These are phyloP conservation scores for Toxostoma redivivum DNA, from an alignment of 2,113 vertebrate genomes.

Conservation along the genomic window DNA sequence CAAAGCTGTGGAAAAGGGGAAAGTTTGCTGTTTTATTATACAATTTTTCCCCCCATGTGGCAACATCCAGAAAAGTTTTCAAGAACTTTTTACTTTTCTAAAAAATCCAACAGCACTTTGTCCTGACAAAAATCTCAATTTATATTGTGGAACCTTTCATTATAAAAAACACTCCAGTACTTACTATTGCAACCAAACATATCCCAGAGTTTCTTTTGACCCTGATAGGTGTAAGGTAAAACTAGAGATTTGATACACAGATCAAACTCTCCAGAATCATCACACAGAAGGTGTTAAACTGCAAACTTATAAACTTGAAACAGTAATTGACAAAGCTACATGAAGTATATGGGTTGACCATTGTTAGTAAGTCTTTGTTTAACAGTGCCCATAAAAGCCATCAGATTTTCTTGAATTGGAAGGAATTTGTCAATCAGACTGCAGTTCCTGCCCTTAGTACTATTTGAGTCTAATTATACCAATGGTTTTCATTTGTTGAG, in stretches of 20 bases:
- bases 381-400: not conserved
- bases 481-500: not conserved
- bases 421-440: not conserved
- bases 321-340: not conserved
- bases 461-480: not conserved
- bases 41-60: rapidly evolving
- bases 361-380: not conserved
- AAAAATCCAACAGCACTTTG: not conserved
- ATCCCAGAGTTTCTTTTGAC: not conserved
- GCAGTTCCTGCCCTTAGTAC: not conserved
- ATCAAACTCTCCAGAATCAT: not conserved
- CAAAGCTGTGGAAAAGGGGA: not conserved
- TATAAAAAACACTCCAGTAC: not conserved
- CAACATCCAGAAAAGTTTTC: not conserved
- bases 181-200: not conserved
- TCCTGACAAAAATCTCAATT: not conserved
- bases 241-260: not conserved
- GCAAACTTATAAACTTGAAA: not conserved
- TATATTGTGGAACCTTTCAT: not conserved
- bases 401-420: not conserved
- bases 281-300: not conserved
- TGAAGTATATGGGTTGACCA: not conserved
- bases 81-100: not conserved
- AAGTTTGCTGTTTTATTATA: not conserved
- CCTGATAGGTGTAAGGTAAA: not conserved